A percentile compares a stretch with the other conserved stretches of the same genome.
Conservation (phyloP, 2,113 vertebrate species). For the Daubentonia madagascariensis region DNA sequence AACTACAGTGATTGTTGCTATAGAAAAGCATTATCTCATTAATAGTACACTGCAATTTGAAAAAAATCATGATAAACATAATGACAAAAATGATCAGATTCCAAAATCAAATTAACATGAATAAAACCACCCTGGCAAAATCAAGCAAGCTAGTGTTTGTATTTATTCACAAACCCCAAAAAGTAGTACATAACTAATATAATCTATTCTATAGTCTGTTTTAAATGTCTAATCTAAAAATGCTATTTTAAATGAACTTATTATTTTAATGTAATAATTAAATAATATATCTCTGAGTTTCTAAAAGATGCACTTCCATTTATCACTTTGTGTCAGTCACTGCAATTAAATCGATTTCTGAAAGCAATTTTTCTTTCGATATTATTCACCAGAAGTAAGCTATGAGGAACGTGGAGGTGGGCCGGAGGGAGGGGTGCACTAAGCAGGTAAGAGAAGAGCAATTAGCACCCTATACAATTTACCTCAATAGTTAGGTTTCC, state of each 20-base stretch:
- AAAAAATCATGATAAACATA: neutral
- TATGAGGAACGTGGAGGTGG: neutral
- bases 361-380: neutral
- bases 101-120: neutral
- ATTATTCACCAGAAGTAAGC: neutral
- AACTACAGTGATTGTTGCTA: neutral
- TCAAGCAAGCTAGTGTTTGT: neutral
- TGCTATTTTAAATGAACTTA: neutral
- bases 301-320: neutral
- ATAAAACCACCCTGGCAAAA: neutral
- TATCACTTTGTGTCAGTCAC: neutral
- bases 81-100: neutral
- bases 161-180: neutral
- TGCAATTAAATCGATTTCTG: neutral
- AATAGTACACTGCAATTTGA: neutral
- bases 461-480: neutral
- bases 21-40: neutral
- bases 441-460: fast-evolving
- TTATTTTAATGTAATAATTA: neutral
- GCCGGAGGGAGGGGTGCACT: fast-evolving
- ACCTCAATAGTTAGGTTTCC: neutral
- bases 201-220: neutral
- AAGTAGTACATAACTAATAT: neutral
- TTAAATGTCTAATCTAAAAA: neutral
- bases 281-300: neutral